Evolutionary conservation across 2,888 invertebrate species (phyloP), one percentile per base, ranked within the genome.

Genomic region (Eupithecia vulgata): DNA sequence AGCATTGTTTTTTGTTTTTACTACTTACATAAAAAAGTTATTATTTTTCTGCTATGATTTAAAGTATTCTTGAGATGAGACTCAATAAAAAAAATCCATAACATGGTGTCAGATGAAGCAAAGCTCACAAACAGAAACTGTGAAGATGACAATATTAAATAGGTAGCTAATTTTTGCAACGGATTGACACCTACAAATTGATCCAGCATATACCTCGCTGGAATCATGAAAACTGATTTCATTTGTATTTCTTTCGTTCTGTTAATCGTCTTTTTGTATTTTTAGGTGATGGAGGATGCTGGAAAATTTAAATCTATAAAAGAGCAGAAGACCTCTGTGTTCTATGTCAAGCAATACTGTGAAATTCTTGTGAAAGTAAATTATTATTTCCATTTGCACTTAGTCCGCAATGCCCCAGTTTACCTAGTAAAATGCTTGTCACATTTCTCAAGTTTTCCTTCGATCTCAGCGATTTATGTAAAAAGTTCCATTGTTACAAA

Each of bases 381-480:
- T 73, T 68, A 71, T 70, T 76, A 77, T 77, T 71, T 64, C 35
- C 35, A 37, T 40, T 40, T 25, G 13, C 40, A 65, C 13, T 37
- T 64, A 10, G 21, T 13, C 13, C 25, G 15, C 40, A 17, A 6
- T 10, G 21, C n/a, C 15, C 40, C 62, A 35, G 35, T 21, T 64
- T 40, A 65, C 64, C 40, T 40, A 37, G 25, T 65, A 25, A 65
- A 25, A 40, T 21, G 68, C 73, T 77, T 79, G 77, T 81, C 75
- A 80, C 81, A 80, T 82, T 81, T 82, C 78, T 80, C 78, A 74
- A 73, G 78, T 77, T 76, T 77, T 78, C 78, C 74, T 80, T 83
- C 82, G 82, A 83, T 82, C 78, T 66, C 67, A 52, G 68, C 73
- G 80, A 85, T 83, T 85, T 81, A 84, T 80, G 78, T 79, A 68